Evolutionary conservation across 2,888 invertebrate species (phyloP).

Genomic region (Cataglyphis rosenhaueri): DNA sequence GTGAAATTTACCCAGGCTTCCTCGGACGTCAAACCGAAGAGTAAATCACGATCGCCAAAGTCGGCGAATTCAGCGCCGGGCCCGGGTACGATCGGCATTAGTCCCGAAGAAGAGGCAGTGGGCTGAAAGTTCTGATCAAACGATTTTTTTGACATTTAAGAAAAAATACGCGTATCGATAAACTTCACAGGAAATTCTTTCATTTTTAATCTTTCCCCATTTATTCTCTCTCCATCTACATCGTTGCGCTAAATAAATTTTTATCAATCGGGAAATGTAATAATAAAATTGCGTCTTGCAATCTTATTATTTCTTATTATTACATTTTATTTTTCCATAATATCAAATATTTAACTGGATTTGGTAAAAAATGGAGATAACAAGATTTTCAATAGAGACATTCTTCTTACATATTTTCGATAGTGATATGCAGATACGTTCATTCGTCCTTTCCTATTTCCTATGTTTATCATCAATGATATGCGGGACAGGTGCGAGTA

Average conservation of each 20-base stretch:
- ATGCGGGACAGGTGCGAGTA: constrained; percentile 25
- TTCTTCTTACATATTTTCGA: neutral
- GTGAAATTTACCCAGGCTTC: constrained; percentile 86
- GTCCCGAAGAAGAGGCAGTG: constrained; percentile 86
- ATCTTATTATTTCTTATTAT: neutral
- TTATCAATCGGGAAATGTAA: neutral
- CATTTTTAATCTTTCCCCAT: constrained; percentile 28
- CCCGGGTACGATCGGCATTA: constrained; percentile 89
- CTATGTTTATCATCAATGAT: neutral
- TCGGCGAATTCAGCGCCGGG: constrained; percentile 93
- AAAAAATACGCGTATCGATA: constrained; percentile 40
- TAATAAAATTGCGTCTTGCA: neutral
- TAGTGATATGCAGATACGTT: neutral
- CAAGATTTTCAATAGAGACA: neutral
- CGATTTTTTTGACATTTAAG: neutral
- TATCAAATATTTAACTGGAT: neutral
- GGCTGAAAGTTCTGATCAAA: constrained; percentile 87
- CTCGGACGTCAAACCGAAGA: constrained; percentile 93
- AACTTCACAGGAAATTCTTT: constrained; percentile 36
- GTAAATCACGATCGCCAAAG: constrained; percentile 92
- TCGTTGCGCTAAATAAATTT: constrained; percentile 5
- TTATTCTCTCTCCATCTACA: neutral
- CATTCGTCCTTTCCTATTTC: neutral
- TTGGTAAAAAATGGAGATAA: neutral
- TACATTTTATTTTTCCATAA: neutral